Percentiles rank a stretch among this genome's conserved stretches.
phyloP scores from a whole-genome alignment of 2,113 vertebrate species.

The Nanorana parkeri region DNA sequence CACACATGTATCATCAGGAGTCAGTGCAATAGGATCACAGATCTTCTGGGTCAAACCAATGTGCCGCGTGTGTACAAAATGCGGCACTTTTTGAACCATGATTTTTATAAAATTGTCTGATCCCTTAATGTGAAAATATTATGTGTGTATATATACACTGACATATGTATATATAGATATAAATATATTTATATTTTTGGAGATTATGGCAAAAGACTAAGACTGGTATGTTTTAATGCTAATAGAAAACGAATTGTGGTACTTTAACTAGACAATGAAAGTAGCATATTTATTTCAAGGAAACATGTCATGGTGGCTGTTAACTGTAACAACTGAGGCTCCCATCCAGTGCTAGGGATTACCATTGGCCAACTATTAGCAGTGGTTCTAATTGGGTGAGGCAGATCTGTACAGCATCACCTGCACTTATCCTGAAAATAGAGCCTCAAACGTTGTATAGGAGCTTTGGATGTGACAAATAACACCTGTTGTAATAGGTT shows the following conservation, averaged over 20 bases:
- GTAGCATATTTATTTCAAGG: conserved; percentile 72
- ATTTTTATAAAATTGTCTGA: conserved; percentile 82
- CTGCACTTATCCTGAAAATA: no score
- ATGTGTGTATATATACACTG: conserved; percentile 75
- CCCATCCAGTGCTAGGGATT: no score
- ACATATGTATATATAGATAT: conserved; percentile 69
- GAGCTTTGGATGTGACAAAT: no score
- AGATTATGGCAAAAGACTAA: conserved; percentile 79
- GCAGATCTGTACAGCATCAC: no score
- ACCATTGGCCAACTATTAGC: no score
- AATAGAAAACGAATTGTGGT: conserved; percentile 73
- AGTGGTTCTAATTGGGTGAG: no score
- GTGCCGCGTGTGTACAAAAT: conserved; percentile 52
- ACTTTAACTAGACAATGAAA: conserved; percentile 76
- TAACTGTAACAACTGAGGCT: no score
- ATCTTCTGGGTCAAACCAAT: conserved; percentile 59
- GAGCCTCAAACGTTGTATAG: no score
- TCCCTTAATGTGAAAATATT: conserved; percentile 80
- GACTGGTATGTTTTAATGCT: conserved; percentile 77
- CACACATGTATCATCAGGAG: conserved; percentile 44
- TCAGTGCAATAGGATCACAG: conserved; percentile 44
- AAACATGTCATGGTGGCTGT: no score
- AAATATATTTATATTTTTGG: conserved; percentile 92
- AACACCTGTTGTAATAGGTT: no score
- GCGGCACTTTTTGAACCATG: conserved; percentile 62